These are phyloP conservation scores for Embiotoca jacksoni DNA, from an alignment of 2,113 vertebrate genomes.

Conservation along the genomic window DNA sequence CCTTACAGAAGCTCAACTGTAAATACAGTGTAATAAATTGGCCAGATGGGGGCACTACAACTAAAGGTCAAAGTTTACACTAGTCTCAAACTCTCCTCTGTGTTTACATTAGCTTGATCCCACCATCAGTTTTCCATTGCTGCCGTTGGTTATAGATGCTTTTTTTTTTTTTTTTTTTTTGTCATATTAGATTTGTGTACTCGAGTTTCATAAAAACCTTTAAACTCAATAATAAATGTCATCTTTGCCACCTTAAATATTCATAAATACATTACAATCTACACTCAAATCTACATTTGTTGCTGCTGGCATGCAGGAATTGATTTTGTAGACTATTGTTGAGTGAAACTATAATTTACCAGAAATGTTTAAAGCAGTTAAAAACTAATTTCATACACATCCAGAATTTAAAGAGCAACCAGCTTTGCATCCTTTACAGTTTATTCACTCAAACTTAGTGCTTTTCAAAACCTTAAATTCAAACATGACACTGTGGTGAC, in stretches of 20 bases:
- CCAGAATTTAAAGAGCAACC: too few relatives aligned
- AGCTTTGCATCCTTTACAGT: too few relatives aligned
- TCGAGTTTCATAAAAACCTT: too few relatives aligned
- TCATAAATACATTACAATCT: background rate
- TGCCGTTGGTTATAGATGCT: too few relatives aligned
- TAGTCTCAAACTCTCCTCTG: background rate
- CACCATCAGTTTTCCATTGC: background rate
- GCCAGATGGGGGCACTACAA: conserved; percentile 67
- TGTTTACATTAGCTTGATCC: background rate
- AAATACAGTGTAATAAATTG: conserved; percentile 39
- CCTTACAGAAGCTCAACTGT: background rate
- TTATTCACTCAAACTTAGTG: too few relatives aligned
- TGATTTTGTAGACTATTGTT: background rate
- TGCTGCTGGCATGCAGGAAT: background rate
- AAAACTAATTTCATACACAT: too few relatives aligned
- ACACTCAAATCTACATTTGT: background rate
- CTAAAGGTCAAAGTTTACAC: conserved; percentile 57
- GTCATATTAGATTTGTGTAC: background rate
- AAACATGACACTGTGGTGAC: too few relatives aligned
- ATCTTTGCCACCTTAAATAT: background rate
- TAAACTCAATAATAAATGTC: background rate
- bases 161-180: too few relatives aligned
- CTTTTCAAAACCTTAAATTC: too few relatives aligned
- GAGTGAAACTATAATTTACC: background rate
- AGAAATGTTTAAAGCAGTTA: too few relatives aligned